Evolutionary conservation across 2,113 vertebrate genomes (phyloP).

Genomic region (Cochlearius cochlearius): DNA sequence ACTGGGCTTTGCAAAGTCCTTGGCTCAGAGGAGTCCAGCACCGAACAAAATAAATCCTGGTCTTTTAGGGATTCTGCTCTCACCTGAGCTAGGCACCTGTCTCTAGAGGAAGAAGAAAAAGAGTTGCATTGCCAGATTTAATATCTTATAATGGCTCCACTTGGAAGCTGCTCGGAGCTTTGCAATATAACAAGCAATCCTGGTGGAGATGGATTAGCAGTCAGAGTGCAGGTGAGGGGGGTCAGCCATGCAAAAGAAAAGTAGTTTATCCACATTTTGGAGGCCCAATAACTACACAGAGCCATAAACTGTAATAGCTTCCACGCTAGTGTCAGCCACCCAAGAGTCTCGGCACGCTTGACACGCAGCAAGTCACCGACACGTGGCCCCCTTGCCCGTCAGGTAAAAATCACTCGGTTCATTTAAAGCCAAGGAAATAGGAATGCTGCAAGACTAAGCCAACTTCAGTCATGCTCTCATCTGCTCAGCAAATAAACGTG

Average conservation of each 20-base stretch:
- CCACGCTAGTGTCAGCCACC: background rate
- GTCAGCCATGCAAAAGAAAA: background rate
- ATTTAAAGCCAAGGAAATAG: background rate
- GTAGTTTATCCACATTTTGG: background rate
- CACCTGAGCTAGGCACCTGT: background rate
- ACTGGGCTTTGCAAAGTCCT: background rate
- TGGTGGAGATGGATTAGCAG: background rate
- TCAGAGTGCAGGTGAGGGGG: background rate
- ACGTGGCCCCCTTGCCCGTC: background rate
- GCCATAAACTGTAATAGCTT: background rate
- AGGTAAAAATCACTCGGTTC: background rate
- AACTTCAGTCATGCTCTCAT: background rate
- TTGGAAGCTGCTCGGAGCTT: background rate
- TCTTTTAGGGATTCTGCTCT: background rate
- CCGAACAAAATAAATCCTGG: background rate
- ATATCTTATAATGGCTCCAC: background rate
- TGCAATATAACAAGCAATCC: background rate
- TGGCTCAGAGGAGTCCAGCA: background rate
- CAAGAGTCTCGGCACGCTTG: background rate
- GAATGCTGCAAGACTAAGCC: background rate
- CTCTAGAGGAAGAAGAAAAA: background rate
- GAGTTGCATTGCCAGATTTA: background rate
- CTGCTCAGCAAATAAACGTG: background rate
- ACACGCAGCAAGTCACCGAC: background rate
- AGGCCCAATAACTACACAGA: background rate